Base-by-base conservation (phyloP, 2,888 invertebrate species). In the Anticlea derivata region DNA sequence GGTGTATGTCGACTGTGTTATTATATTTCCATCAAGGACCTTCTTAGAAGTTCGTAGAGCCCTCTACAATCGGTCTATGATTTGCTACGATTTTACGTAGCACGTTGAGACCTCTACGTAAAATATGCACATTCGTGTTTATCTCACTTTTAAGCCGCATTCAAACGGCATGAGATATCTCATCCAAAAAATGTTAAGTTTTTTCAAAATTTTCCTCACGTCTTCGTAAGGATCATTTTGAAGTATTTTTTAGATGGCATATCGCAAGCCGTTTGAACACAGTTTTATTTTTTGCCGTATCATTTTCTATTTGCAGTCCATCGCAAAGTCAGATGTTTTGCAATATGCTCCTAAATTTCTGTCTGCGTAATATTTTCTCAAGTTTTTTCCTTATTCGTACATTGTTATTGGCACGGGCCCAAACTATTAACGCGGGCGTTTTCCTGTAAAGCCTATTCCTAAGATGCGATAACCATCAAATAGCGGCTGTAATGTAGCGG, bases 311-410 rank as follows among this genome's bases (percentile, higher is more conserved):
- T 29, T 13, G 26, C 31, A 35, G 49, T 49, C 35, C 45, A 38
- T 39, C 44, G 27, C 29, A 34, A 4, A 37, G 27, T 41, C 35
- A 26, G 40, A 35, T 46, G 38, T 33, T 44, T 27, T 31, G 45
- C 35, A 46, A 51, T 51, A 40, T 35, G 46, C 30, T n/a, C 30
- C 24, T 20, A 51, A 46, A 30, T 45, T 26, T 50, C 6, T 24
- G 33, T 23, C 13, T 24, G 34, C 22, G 13, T 30, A 33, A 26
- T 30, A 40, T 51, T 51, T 45, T 22, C 35, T 46, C 12, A 17
- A 23, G 27, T 37, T 51, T 50, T n/a, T 50, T 44, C 51, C 51
- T 46, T 46, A 51, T 46, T 46, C 39, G 30, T 37, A 41, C 27
- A 33, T 33, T 33, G 33, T 39, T 33, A 39, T 44, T 46, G 51